phyloP scores from a whole-genome alignment of 1,140 invertebrate genomes.

The Hylyphantes graminicola region DNA sequence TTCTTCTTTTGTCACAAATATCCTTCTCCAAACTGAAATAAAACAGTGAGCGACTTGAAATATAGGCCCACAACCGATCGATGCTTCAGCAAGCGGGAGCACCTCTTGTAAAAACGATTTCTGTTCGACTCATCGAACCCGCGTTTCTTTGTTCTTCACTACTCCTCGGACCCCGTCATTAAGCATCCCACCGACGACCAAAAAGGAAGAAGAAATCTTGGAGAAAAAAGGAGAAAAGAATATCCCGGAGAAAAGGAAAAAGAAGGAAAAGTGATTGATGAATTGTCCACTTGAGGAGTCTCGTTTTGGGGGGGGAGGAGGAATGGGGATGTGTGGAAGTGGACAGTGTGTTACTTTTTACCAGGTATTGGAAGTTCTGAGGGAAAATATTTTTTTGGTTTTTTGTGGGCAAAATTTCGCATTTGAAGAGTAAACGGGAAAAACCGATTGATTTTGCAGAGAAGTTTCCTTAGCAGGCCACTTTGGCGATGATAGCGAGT shows the following conservation, averaged over 20 bases:
- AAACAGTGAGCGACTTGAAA: too few species aligned
- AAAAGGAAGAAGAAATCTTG: constrained; percentile 4
- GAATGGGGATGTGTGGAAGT: too few species aligned
- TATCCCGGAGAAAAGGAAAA: neutral
- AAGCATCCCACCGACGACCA: neutral
- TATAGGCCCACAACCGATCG: neutral
- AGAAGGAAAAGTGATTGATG: constrained; percentile 28
- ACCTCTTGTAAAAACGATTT: constrained; percentile 46
- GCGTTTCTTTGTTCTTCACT: neutral
- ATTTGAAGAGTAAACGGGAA: too few species aligned
- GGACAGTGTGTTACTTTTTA: too few species aligned
- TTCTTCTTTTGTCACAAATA: too few species aligned
- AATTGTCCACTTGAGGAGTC: constrained; percentile 31
- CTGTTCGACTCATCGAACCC: constrained; percentile 30
- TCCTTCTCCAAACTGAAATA: too few species aligned
- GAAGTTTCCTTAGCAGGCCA: too few species aligned
- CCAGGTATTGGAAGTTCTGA: too few species aligned
- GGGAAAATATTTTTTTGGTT: too few species aligned
- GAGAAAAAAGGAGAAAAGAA: neutral
- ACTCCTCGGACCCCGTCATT: constrained; percentile 6
- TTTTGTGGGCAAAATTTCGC: too few species aligned
- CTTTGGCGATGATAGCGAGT: too few species aligned
- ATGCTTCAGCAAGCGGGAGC: neutral
- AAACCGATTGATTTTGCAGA: too few species aligned
- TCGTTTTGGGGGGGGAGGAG: neutral